Conservation (phyloP, 2,888 invertebrate species). For the Diplolepis rosae region DNA sequence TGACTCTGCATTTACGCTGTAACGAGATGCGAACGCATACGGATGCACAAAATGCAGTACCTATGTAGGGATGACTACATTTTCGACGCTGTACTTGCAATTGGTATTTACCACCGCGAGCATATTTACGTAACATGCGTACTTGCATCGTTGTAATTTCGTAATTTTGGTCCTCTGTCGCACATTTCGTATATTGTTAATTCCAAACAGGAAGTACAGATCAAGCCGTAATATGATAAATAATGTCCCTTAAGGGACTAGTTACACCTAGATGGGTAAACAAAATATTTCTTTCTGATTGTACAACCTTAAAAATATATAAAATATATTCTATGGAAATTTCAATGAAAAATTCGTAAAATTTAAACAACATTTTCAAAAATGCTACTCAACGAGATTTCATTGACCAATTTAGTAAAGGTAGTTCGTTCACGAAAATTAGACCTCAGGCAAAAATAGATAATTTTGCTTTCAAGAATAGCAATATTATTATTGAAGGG, state of each 20-base stretch:
- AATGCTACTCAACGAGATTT: too few relatives aligned
- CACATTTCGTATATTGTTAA: neutral
- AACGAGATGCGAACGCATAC: constrained; percentile 42
- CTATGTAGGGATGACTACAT: constrained; percentile 20
- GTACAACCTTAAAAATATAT: too few relatives aligned
- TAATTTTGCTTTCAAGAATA: too few relatives aligned
- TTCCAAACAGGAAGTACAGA: neutral
- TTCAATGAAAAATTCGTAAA: too few relatives aligned
- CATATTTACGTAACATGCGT: neutral
- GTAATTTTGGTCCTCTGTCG: neutral
- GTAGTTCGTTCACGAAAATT: too few relatives aligned
- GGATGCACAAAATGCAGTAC: neutral
- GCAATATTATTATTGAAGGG: too few relatives aligned
- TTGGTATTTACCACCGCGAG: neutral
- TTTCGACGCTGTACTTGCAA: neutral
- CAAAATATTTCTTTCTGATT: too few relatives aligned
- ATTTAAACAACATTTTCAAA: too few relatives aligned
- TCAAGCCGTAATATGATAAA: neutral
- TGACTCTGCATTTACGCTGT: constrained; percentile 47
- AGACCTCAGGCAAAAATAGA: too few relatives aligned
- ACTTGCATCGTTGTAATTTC: neutral
- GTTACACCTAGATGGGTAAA: too few relatives aligned
- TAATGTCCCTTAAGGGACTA: neutral
- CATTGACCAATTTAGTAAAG: too few relatives aligned
- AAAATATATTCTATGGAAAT: too few relatives aligned